Base-by-base conservation (phyloP, 2,797 vertebrate genomes). In the Esox lucius region DNA sequence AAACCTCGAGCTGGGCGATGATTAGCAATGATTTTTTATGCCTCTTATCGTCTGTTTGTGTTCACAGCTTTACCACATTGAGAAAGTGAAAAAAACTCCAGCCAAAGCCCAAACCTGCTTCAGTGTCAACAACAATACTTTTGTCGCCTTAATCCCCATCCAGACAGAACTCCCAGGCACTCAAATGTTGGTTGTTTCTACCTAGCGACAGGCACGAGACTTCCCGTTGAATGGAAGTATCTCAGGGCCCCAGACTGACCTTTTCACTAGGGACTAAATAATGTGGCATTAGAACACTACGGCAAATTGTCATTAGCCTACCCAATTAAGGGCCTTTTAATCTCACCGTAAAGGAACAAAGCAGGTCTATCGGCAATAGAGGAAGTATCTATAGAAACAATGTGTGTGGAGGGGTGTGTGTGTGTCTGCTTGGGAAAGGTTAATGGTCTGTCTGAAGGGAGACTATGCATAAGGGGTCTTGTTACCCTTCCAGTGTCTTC, bases 401-500 rank as follows among this genome's bases (percentile, higher is more conserved):
- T 22, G 53, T 15, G 71, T 42, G 67, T 72, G 82, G 64, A 46
- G 42, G 42, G 42, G 7, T 13, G 42, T 46, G 42, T 46, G 42
- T 46, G 42, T 46, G 9, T 46, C 42, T 78, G 78, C 80, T 81
- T 80, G 84, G 84, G 72, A 87, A 90, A 91, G 87, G 89, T 88
- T 91, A 90, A 90, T 87, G 84, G 86, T 85, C 84, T 87, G 88
- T 89, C 88, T 84, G 83, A 88, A 89, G 87, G 81, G 80, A 81
- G 86, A 86, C 84, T 70, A 83, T 80, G 79, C 79, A 75, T 77
- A 81, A 80, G 82, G 17, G 51, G 48, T 17, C 48, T 22, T 56
- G 48, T 86, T 87, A 82, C 81, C 77, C 73, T 88, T 86, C 70
- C 74, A 64, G 73, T 70, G 73, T 74, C 75, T 75, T 80, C 77